Base-by-base conservation (phyloP, 2,888 invertebrate genomes). In the Acrocera orbiculus region DNA sequence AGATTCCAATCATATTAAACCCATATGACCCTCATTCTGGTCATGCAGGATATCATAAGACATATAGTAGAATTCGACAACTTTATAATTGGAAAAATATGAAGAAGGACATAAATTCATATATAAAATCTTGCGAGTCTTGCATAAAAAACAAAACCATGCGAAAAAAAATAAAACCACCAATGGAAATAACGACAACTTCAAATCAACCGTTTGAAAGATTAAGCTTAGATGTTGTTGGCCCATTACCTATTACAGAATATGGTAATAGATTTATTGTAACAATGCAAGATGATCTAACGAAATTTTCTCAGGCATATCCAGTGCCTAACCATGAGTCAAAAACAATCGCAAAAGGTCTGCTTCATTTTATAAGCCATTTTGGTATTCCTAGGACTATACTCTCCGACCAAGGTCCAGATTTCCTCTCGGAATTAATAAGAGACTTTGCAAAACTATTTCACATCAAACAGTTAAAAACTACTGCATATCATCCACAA, bases 281-380 rank as follows among this genome's bases (percentile, higher is more conserved):
- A 13, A 54, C 54, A 0, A 13, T 51, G 4, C 50, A 52, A 44
- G 51, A 54, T 29, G 50, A 53, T 36, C 34, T 52, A 13, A 49
- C 51, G 0, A 54, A 55, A 46, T 55, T 43, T 39, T 46, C 47
- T 8, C 41, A 45, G 36, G 51, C 52, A 5, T 15, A 27, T 15
- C 39, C 51, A 1, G 39, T 56, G 7, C 44, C 42, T 5, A 50
- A 54, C 42, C 44, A 44, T 15, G 48, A 51, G 42, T 46, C 56
- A 1, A 15, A 25, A 25, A 54, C 51, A 0, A 42, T 54, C 6
- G 52, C 53, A 2, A 28, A 34, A 25, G 15, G 17, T 9, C 17
- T 38, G 13, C 15, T 30, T 9, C 32, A 32, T 20, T 30, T 38
- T 13, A 23, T 38, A 6, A 35, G 28, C 9, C 13, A 15, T 7